Evolutionary conservation across 2,113 vertebrate species (phyloP), one percentile per base, ranked within the genome.

Genomic region (Elephantulus edwardii): DNA sequence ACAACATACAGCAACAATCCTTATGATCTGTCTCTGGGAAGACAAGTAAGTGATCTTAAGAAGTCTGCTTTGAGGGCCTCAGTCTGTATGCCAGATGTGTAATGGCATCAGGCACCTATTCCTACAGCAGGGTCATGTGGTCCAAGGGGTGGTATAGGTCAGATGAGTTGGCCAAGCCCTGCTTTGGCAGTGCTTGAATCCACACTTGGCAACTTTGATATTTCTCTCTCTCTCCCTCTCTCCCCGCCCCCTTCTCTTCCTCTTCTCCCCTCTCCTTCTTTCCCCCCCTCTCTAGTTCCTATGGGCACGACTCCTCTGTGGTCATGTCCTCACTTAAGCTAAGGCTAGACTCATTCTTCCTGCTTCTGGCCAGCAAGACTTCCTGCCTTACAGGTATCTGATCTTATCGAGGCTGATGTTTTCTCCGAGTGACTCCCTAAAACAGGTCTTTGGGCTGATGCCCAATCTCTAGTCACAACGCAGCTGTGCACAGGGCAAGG

Each of bases 71-170:
- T 33, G 79, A 92, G 85, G 89, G 20, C 33, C 62, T 81, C 74
- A 86, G 64, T 82, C 82, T 89, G 50, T 85, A 78, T 71, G 80
- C 30, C 70, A 93, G 91, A 82, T 72, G 38, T 82, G 86, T 91
- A 91, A 83, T 76, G 75, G 38, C 66, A 83, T 35, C 26, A 83
- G 86, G 33, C 78, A 79, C 6, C 26, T 88, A 91, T 88, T 95
- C 58, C 28, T 89, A 83, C 85, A 75, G 82, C 56, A 68, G 38
- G 60, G 75, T 8, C 19, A 5, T 70, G 22, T 91, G 82, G 56
- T 91, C 91, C 93, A 94, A 94, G 38, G 74, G 81, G 66, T 93
- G 80, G 54, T 86, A 94, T 30, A 80, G 91, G 75, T 91, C 86
- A 90, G 75, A 91, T 76, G 56, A 30, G 13, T 82, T 66, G 78